Evolutionary conservation across 2,888 invertebrate genomes (phyloP), one percentile per base, ranked within the genome.

Genomic region (Dryobotodes eremita): DNA sequence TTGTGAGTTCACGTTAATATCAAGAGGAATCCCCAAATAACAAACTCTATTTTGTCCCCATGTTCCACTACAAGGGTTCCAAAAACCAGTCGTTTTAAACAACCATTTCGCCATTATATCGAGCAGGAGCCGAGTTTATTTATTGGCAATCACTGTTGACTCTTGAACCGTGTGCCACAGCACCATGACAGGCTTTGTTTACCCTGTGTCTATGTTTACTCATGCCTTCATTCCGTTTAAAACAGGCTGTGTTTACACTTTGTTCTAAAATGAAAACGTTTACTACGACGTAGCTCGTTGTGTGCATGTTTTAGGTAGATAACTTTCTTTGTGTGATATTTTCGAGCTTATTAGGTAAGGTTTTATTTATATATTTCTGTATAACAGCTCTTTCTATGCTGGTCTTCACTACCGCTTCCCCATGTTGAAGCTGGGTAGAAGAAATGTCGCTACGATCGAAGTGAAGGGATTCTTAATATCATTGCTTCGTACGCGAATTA

Each of bases 221-320:
- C 23, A 48, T 53, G 69, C 50, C 82, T 84, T 82, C 74, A 70
- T 73, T 78, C 57, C 3, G 26, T 79, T 53, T 53, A 48, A 59
- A 20, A 26, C 36, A 6, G 50, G 36, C 69, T 36, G 20, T 55
- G 76, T 82, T 76, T 78, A 26, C 26, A 36, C 46, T 62, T 26
- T n/a, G 23, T 53, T 57, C 46, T 23, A 36, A 53, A 75, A 76
- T 59, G 8, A 80, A 76, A 57, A 20, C 15, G 20, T 61, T 31
- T 53, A n/a, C 2, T 53, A 46, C 20, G 15, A 10, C 50, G 15
- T 23, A 26, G 26, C 23, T 66, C 20, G 26, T 36, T 26, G 1
- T 26, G 2, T 11, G 46, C 5, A 17, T 57, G 23, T 26, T 59
- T 11, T 59, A 0, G 2, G 10, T 0, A 36, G n/a, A 36, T 36